phyloP scores from a whole-genome alignment of 2,113 vertebrate genomes.

The Numenius arquata region DNA sequence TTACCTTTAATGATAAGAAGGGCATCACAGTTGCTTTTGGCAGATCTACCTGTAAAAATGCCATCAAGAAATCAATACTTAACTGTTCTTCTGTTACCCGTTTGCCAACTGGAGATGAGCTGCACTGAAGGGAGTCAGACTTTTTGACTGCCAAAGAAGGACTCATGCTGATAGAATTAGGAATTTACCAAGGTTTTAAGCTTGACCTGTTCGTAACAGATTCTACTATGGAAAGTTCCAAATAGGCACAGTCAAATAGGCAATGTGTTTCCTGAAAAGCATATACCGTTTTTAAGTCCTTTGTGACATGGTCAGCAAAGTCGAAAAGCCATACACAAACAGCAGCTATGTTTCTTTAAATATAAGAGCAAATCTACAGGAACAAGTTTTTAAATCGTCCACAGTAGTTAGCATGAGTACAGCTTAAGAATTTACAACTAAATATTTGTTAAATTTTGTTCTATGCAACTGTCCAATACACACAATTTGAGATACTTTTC shows the following conservation, averaged over 20 bases:
- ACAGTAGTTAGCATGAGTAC: background rate
- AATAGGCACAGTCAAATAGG: background rate
- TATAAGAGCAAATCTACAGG: background rate
- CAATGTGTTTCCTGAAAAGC: background rate
- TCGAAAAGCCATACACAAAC: background rate
- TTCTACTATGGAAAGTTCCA: background rate
- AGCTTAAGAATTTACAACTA: background rate
- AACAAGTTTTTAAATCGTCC: background rate
- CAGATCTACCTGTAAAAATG: conserved; percentile 87
- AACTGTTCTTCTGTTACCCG: background rate
- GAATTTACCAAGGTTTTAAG: background rate
- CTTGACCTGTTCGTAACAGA: background rate
- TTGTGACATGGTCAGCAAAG: background rate
- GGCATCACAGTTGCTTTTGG: conserved; percentile 91
- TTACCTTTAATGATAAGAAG: conserved; percentile 92
- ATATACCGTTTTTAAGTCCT: background rate
- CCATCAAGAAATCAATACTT: background rate
- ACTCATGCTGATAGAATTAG: background rate
- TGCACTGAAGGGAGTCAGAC: background rate
- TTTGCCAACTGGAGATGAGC: background rate
- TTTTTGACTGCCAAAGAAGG: background rate
- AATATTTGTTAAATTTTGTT: background rate
- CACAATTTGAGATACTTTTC: background rate
- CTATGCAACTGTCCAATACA: background rate
- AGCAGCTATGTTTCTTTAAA: background rate